Evolutionary conservation across 2,113 vertebrate genomes (phyloP), one percentile per base, ranked within the genome.

Genomic region (Periophthalmus modestus): DNA sequence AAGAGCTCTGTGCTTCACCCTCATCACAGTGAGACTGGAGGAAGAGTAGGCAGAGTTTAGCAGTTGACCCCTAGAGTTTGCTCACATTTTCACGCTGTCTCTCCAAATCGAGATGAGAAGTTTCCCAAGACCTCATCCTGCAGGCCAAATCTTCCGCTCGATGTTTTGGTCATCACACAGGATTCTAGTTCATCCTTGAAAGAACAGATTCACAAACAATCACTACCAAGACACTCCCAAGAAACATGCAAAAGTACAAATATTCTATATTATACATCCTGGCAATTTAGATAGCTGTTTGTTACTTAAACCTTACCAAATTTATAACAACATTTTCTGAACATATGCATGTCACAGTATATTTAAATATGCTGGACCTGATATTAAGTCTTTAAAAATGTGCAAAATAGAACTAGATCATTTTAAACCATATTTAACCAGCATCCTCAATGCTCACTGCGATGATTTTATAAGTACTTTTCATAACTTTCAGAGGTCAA

Each of bases 121-220:
- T 95, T 96, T 95, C 96, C 94, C 96, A 96, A 95, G 95, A 72
- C 73, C 70, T 81, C 66, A 10, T 55, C 71, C 75, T n/a, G 33
- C 69, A 21, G 33, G 24, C 71, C 19, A 33, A 50, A 67, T 50
- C 36, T 67, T 39, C 19, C 58, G 16, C 10, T 21, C 19, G 0
- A 61, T 43, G 61, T 10, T 73, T 24, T 52, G 36, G 63, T 67
- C 70, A 18, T 66, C 3, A 39, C 62, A 65, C 16, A 39, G 19
- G 52, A 19, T n/a, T 24, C 21, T 58, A 11, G 21, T 23, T 59
- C 21, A 59, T 4, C 55, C 23, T 23, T 15, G 57, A 59, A 34
- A 62, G 28, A 0, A 12, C 23, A 5, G 18, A 15, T 59, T 59
- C 57, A 15, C 57, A 24, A 28, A 28, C 23, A 28, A 23, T 15